Evolutionary conservation across 2,888 invertebrate species (phyloP).

Genomic region (Elmis aenea): DNA sequence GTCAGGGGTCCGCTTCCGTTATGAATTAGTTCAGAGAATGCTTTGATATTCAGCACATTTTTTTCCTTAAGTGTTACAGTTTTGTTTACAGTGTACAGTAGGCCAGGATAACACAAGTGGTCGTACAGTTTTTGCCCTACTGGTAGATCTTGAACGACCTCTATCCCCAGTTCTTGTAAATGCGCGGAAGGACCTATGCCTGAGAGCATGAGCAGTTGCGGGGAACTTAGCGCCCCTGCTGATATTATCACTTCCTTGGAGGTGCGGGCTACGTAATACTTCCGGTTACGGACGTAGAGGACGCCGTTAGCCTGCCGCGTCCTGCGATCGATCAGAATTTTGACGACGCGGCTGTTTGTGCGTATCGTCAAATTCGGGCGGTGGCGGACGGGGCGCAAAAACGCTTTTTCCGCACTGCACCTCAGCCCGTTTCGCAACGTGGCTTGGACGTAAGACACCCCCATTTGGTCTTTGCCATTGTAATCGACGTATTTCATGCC

Average conservation of each 20-base stretch:
- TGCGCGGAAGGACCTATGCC: slow-evolving; percentile 65
- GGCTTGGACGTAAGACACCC: slow-evolving; percentile 59
- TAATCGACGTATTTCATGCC: slow-evolving; percentile 67
- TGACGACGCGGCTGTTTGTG: slow-evolving; percentile 57
- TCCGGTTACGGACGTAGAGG: slow-evolving; percentile 55
- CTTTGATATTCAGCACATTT: slow-evolving; percentile 40
- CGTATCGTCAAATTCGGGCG: slow-evolving; percentile 65
- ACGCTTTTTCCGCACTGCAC: slow-evolving; percentile 62
- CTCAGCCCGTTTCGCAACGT: slow-evolving; percentile 57
- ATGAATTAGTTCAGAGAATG: slow-evolving; percentile 42
- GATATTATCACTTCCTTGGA: slow-evolving; percentile 78
- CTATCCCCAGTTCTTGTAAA: slow-evolving; percentile 52
- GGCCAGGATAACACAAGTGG: slow-evolving; percentile 53
- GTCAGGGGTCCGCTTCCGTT: slow-evolving; percentile 53
- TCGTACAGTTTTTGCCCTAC: slow-evolving; percentile 65
- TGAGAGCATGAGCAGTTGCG: slow-evolving; percentile 85
- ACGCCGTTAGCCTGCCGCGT: slow-evolving; percentile 65
- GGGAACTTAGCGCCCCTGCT: slow-evolving; percentile 83
- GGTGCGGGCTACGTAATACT: slow-evolving; percentile 49
- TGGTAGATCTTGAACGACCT: slow-evolving; percentile 58
- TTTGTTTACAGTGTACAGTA: slow-evolving; percentile 45
- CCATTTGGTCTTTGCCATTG: slow-evolving; percentile 58
- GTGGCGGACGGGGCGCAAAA: slow-evolving; percentile 55
- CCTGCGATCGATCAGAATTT: slow-evolving; percentile 58
- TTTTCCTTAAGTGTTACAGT: slow-evolving; percentile 33